Conservation (phyloP, 2,888 invertebrate species). For the Coelinius sp. region DNA sequence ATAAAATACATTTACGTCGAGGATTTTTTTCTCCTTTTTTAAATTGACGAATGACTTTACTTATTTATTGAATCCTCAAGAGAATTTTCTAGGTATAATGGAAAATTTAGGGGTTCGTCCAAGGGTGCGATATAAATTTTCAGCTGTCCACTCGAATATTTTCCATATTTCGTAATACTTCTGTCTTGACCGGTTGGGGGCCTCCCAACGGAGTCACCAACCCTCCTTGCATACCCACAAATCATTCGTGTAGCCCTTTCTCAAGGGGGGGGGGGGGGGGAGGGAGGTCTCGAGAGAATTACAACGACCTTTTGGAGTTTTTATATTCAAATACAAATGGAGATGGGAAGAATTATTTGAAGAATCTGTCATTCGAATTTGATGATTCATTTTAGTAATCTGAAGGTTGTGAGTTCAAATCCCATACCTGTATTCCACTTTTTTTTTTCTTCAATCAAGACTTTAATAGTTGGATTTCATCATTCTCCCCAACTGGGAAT, state of each 20-base stretch:
- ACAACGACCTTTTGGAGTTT: neutral
- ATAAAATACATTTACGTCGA: constrained; percentile 1
- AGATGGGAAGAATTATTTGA: neutral
- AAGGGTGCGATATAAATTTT: constrained; percentile 66
- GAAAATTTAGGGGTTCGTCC: constrained; percentile 67
- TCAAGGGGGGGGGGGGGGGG: too few relatives aligned
- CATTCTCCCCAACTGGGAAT: too few relatives aligned
- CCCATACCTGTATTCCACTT: too few relatives aligned
- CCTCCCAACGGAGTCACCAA: constrained; percentile 52
- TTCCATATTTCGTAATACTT: constrained; percentile 67
- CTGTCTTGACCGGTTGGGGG: constrained; percentile 68
- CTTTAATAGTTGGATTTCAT: too few relatives aligned
- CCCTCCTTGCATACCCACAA: constrained; percentile 70
- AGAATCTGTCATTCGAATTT: neutral
- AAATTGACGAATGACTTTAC: constrained; percentile 25
- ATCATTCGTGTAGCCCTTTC: constrained; percentile 60
- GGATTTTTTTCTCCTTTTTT: neutral
- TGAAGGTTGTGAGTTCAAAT: too few relatives aligned
- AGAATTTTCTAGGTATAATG: constrained; percentile 61
- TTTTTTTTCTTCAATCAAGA: too few relatives aligned
- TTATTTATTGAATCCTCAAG: neutral
- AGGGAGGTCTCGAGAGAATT: neutral
- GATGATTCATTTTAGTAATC: too few relatives aligned
- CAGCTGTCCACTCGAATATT: constrained; percentile 71
- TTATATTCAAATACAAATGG: constrained; percentile 21